Evolutionary conservation across 2,888 invertebrate species (phyloP), one percentile per base, ranked within the genome.

Genomic region (Apeira syringaria): DNA sequence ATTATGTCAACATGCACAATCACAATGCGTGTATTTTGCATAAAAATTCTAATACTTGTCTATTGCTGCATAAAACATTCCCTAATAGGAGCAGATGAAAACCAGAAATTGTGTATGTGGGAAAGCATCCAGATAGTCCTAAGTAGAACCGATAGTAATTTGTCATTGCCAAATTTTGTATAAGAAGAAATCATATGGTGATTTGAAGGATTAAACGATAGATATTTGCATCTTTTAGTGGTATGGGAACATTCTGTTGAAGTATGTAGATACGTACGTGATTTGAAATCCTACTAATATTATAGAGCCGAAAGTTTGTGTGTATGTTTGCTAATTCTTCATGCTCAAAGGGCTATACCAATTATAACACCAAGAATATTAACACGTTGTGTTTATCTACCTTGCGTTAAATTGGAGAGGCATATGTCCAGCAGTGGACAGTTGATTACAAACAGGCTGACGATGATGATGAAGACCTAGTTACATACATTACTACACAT

Each of bases 1-100:
- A 87, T 88, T 88, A 88, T 88, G 85, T 86, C 89, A 88, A 87
- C 87, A 86, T 80, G 63, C 71, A 77, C 82, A 77, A 82, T 77
- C 75, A 78, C 70, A 85, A 82, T 76, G 59, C 65, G 47, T 57
- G 62, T 65, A 68, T 69, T 88, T 88, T 80, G 80, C 89, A 89
- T 89, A 68, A 88, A 73, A 87, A 83, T 79, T 61, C 70, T 74
- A 75, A 76, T 74, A 66, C 74, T 69, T 67, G 76, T 79, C 82
- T 82, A 82, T 85, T 80, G 82, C 64, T 84, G 83, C 78, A 85
- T 86, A 79, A 78, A 78, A 75, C 80, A 80, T 82, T 58, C 54
- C 52, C 65, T 68, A 73, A 72, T 65, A 64, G 66, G 71, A 57
- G 74, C 80, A 80, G 81, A 77, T 79, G 77, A 60, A 5, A 17